Evolutionary conservation across 2,888 invertebrate genomes (phyloP).

Genomic region (Subacronicta megacephala): DNA sequence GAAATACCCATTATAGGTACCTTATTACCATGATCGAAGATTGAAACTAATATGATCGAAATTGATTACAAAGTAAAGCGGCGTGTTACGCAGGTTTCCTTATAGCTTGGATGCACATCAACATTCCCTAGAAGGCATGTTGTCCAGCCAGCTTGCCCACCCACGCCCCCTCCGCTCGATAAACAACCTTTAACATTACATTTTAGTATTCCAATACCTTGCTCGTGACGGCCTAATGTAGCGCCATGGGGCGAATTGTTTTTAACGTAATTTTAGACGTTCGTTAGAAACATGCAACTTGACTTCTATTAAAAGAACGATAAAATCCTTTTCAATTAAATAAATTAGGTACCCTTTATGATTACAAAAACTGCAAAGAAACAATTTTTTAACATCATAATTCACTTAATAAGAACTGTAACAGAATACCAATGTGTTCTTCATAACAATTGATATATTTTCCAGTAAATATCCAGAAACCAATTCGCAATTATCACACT

Average conservation of each 20-base stretch:
- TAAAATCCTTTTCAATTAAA: not conserved
- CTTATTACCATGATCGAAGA: slow-evolving; percentile 28
- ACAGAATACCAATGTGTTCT: no score
- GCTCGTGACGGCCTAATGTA: slow-evolving; percentile 69
- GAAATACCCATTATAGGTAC: slow-evolving; percentile 15
- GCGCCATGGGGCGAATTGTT: slow-evolving; percentile 67
- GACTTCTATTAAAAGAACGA: slow-evolving; percentile 14
- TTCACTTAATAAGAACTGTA: no score
- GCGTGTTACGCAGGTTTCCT: slow-evolving; percentile 67
- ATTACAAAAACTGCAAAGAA: not conserved
- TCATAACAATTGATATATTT: no score
- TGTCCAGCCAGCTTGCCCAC: slow-evolving; percentile 71
- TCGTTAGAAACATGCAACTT: slow-evolving; percentile 26
- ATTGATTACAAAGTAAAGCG: slow-evolving; percentile 23
- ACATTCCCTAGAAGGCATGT: slow-evolving; percentile 86
- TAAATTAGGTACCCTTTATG: not conserved
- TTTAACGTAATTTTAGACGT: slow-evolving; percentile 55
- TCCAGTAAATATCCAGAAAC: no score
- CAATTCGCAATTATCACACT: no score
- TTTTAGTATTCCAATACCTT: slow-evolving; percentile 70
- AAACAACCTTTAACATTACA: slow-evolving; percentile 68
- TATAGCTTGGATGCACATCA: slow-evolving; percentile 75
- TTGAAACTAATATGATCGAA: slow-evolving; percentile 27
- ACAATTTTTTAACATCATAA: no score
- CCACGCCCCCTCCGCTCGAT: slow-evolving; percentile 72